phyloP scores from a whole-genome alignment of 2,888 invertebrate species.

The Scaeva pyrastri region DNA sequence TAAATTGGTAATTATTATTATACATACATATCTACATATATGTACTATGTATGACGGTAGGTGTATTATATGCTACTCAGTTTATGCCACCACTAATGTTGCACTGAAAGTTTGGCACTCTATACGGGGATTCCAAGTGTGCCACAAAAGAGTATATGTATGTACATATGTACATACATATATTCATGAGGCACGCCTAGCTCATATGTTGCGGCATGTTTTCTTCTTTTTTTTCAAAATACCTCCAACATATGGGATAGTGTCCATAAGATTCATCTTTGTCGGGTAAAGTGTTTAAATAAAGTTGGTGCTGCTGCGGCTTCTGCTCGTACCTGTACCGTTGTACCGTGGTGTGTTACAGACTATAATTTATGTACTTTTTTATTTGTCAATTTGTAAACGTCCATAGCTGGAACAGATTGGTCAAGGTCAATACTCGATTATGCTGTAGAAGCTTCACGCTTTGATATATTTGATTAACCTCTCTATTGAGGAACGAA shows the following conservation, averaged over 20 bases:
- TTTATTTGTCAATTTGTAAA: slow-evolving; percentile 50
- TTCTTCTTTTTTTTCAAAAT: background rate
- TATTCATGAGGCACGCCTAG: slow-evolving; percentile 25
- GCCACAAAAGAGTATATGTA: slow-evolving; percentile 35
- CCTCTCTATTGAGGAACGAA: slow-evolving; percentile 39
- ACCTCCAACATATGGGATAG: slow-evolving; percentile 23
- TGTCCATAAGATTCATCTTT: slow-evolving; percentile 42
- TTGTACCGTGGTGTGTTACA: background rate
- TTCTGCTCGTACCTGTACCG: slow-evolving; percentile 14
- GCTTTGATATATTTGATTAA: slow-evolving; percentile 67
- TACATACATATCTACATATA: background rate
- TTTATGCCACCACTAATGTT: slow-evolving; percentile 38
- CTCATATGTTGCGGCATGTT: slow-evolving; percentile 7
- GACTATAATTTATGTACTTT: slow-evolving; percentile 20
- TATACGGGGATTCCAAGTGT: slow-evolving; percentile 34
- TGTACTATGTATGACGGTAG: no score
- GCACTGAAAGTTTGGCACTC: slow-evolving; percentile 43
- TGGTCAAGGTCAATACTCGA: slow-evolving; percentile 73
- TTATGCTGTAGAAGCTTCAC: slow-evolving; percentile 67
- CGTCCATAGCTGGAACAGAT: slow-evolving; percentile 55
- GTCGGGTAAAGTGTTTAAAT: slow-evolving; percentile 4
- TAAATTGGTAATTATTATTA: slow-evolving; percentile 36
- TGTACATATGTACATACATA: no score
- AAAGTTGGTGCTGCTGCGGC: background rate
- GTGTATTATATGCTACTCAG: slow-evolving; percentile 3